Percentiles rank a stretch among this genome's conserved stretches.
Conservation (phyloP, 2,888 invertebrate species). For the Lamellibrachia satsuma region DNA sequence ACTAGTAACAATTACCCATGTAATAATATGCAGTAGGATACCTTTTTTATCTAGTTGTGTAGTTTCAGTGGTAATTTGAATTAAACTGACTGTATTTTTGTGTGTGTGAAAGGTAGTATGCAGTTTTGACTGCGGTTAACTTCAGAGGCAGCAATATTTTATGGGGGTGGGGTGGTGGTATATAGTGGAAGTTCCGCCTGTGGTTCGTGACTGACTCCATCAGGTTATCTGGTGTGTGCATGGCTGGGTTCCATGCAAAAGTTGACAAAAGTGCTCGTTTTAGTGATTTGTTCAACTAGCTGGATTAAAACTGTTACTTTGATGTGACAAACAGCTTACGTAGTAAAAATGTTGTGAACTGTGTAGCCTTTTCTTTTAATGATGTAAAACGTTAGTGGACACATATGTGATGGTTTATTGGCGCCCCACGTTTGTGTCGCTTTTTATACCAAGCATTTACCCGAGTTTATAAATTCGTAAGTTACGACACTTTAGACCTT, state of each 20-base stretch:
- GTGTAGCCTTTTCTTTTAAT: neutral
- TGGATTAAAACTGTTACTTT: neutral
- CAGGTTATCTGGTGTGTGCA: neutral
- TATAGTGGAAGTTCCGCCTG: neutral
- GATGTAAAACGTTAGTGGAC: neutral
- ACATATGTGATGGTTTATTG: neutral
- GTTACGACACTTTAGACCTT: neutral
- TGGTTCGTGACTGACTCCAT: neutral
- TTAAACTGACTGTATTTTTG: neutral
- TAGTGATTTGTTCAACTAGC: neutral
- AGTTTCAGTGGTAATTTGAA: neutral
- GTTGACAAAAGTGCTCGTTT: neutral
- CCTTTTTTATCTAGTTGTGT: neutral
- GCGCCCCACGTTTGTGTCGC: neutral
- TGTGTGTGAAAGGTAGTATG: neutral
- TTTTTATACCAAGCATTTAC: neutral
- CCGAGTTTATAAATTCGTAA: neutral
- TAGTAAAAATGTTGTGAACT: neutral
- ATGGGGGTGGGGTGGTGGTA: neutral
- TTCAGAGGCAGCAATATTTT: conserved; percentile 11
- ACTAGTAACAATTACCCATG: no score
- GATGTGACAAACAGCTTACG: neutral
- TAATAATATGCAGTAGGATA: neutral
- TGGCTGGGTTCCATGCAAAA: neutral
- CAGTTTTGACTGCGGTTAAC: no score